Evolutionary conservation across 2,888 invertebrate genomes (phyloP).

Genomic region (Icerya purchasi): DNA sequence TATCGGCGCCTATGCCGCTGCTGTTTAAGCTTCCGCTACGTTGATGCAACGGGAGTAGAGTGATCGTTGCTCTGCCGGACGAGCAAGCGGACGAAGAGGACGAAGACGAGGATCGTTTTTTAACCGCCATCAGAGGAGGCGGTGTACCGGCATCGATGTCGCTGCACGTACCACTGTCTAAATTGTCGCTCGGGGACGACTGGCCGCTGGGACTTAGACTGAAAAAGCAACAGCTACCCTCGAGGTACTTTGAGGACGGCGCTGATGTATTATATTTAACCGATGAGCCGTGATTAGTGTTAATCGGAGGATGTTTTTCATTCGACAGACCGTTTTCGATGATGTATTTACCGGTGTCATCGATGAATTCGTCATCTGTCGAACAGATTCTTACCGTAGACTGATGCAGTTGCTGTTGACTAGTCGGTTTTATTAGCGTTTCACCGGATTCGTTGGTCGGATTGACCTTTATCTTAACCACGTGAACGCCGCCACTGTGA

Average conservation of each 20-base stretch:
- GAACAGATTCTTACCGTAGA: too few species aligned
- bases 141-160: slow-evolving; percentile 51
- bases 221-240: slow-evolving; percentile 11
- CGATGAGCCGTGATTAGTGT: slow-evolving; percentile 14
- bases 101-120: slow-evolving; percentile 22
- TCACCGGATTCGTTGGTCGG: too few species aligned
- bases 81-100: slow-evolving; percentile 22
- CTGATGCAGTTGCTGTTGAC: too few species aligned
- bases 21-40: slow-evolving; percentile 10
- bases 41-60: not conserved
- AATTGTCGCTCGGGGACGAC: slow-evolving; percentile 58
- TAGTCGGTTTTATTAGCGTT: too few species aligned
- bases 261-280: too few species aligned
- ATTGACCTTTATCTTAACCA: slow-evolving; percentile 7
- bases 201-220: slow-evolving; percentile 38
- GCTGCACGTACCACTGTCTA: slow-evolving; percentile 68
- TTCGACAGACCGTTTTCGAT: too few species aligned
- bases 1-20: slow-evolving; percentile 38
- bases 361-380: too few species aligned
- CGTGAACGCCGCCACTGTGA: too few species aligned
- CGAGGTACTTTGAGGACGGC: slow-evolving; percentile 9
- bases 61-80: slow-evolving; percentile 28
- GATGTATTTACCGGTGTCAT: too few species aligned
- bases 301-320: too few species aligned
- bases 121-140: slow-evolving; percentile 40